phyloP scores from a whole-genome alignment of 2,113 vertebrate genomes.

The Eidolon helvum region DNA sequence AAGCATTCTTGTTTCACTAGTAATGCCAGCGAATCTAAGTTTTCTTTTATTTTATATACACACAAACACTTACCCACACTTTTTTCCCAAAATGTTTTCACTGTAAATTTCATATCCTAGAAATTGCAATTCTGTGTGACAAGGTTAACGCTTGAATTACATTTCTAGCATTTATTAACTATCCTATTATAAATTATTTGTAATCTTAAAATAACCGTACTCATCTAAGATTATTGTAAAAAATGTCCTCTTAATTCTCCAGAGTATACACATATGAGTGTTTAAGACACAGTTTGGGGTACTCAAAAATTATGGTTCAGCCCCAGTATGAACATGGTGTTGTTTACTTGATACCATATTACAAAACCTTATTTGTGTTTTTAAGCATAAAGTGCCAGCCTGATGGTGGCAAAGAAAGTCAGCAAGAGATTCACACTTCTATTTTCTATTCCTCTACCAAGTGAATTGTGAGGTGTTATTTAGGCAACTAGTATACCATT shows the following conservation, averaged over 20 bases:
- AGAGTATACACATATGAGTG: background rate
- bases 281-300: background rate
- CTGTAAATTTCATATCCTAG: background rate
- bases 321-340: background rate
- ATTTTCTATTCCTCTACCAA: background rate
- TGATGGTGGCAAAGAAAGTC: background rate
- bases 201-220: background rate
- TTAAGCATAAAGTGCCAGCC: background rate
- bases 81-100: background rate
- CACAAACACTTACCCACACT: background rate
- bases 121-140: slow-evolving; percentile 28
- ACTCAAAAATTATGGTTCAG: background rate
- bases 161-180: background rate
- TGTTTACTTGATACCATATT: background rate
- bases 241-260: background rate
- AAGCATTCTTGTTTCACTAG: slow-evolving; percentile 36
- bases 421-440: background rate
- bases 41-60: slow-evolving; percentile 2
- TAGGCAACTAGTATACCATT: background rate
- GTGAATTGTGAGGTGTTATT: background rate
- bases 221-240: background rate
- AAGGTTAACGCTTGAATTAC: background rate
- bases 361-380: background rate
- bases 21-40: background rate
- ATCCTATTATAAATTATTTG: background rate